Base-by-base conservation (phyloP, 2,113 vertebrate species). In the Hiodon tergisus region DNA sequence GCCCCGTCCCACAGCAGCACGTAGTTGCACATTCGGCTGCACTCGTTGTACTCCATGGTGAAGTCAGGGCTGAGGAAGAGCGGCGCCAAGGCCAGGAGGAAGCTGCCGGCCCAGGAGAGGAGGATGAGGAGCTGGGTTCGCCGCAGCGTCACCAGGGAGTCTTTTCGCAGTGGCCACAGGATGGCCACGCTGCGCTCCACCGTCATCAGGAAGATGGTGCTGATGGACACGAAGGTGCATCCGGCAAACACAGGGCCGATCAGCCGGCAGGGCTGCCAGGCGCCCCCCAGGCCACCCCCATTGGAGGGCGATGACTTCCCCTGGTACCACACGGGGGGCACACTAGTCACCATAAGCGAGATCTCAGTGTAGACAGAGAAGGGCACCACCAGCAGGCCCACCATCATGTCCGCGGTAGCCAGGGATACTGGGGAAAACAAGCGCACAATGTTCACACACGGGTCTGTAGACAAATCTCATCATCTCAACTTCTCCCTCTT, bases 191-290 rank as follows among this genome's bases (percentile, higher is more conserved):
- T 90, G 61, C 91, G 87, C 84, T 94, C 93, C 62, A 93, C 70
- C 0, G 92, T 91, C 87, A 94, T 88, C 75, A 94, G 84, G 82
- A 93, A 94, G 68, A 94, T 94, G 77, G 91, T 94, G 83, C 86
- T 93, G 79, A 94, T 94, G 65, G 92, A 94, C 47, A 94, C 92
- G n/a, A 94, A 93, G 6, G 93, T 94, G 82, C 92, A 94, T 51
- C 91, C 91, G 0, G 92, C 92, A 17, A 94, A 94, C 74, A 94
- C 85, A 0, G 89, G 91, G 13, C 92, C 93, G 9, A 92, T 91
- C 77, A 94, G 74, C 85, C 90, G 87, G 86, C 93, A 94, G 60
- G 92, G 90, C 71, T 90, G 87, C 86, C 87, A 89, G 1, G 83
- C 71, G 7, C 60, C 78, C 8, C 74, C 70, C 5, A 68, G 16